Evolutionary conservation across 2,113 vertebrate genomes (phyloP), one percentile per base, ranked within the genome.

Genomic region (Peromyscus leucopus): DNA sequence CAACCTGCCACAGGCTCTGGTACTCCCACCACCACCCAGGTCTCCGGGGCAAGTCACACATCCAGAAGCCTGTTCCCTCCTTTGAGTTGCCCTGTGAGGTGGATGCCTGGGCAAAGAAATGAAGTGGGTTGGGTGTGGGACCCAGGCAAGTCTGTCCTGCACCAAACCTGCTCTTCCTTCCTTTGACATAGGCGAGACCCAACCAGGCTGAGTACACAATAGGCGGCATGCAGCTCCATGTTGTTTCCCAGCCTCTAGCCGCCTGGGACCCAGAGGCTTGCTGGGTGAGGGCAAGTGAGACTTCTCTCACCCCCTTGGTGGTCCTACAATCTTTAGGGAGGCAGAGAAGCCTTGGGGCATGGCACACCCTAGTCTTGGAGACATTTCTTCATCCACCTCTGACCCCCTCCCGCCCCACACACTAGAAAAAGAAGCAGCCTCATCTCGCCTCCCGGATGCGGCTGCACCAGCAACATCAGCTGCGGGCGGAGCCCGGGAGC

Each of bases 401-500:
- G n/a, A n/a, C 87, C 51, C n/a, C 21, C 71, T 0, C 26, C 48
- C 19, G 17, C 71, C 46, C 80, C 15, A 46, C 21, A 55, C n/a
- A 51, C 78, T 28, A 28, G 46, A 89, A 94, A 90, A 91, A 67
- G 82, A 71, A 92, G 89, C 72, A 91, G 76, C 57, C 90, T 31
- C 72, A 42, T 74, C 82, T 94, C 5, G 82, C 72, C 97, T 96
- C 93, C 97, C 96, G 97, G 98, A 96, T 96, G 95, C 80, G 88
- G 91, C 96, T 91, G 95, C 96, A 95, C 92, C 46, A 96, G 95
- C 93, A 96, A 96, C 95, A 88, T 72, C 92, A 85, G 94, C 94
- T 91, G 95, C 98, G 91, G 98, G 97, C 97, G 97, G 98, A 96
- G 98, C 97, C 97, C 93, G 16, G 88, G 79, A 63, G 42, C 74